Evolutionary conservation across 2,113 vertebrate genomes (phyloP), one percentile per base, ranked within the genome.

Genomic region (Glaucomys volans): DNA sequence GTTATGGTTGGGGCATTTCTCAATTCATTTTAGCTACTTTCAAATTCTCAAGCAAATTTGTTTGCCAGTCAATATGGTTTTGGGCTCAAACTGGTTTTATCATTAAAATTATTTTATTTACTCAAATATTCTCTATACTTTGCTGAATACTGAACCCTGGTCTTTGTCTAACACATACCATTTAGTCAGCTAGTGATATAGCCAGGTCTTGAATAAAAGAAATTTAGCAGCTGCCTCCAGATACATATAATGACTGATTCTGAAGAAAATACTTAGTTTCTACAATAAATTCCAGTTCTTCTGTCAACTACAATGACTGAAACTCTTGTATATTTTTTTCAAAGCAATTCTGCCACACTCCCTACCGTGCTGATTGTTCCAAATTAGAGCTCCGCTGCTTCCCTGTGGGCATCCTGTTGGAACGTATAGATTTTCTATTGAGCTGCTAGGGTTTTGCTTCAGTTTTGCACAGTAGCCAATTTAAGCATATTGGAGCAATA

Each of bases 401-500:
- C 89, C 82, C 91, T n/a, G 44, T 62, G 93, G 95, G 83, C 71
- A 74, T 72, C 47, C 79, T 97, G 91, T 37, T 95, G 97, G 87
- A 96, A 94, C 83, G 89, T 97, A 98, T 96, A 94, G 97, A 97
- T 97, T 97, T 96, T 86, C 91, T 74, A 95, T 95, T 95, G 93
- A 96, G 87, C 91, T 90, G 59, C 71, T 52, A 82, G 44, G 64
- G 66, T 64, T 94, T 87, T 93, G 54, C 93, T 96, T 94, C 54
- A 82, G 93, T 88, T 97, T 95, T 95, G 71, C 93, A 96, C 91
- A 94, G 91, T 50, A 87, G 83, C 71, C 95, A 96, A 81, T 97
- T 97, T 93, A 92, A 87, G 87, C 86, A 96, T 83, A 94, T 74
- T 96, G 93, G 91, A 97, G 52, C 75, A 92, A 81, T 76, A 67